Percentiles rank a stretch among this genome's conserved stretches.
phyloP scores from a whole-genome alignment of 2,888 invertebrate genomes.

The Heliconius sara region DNA sequence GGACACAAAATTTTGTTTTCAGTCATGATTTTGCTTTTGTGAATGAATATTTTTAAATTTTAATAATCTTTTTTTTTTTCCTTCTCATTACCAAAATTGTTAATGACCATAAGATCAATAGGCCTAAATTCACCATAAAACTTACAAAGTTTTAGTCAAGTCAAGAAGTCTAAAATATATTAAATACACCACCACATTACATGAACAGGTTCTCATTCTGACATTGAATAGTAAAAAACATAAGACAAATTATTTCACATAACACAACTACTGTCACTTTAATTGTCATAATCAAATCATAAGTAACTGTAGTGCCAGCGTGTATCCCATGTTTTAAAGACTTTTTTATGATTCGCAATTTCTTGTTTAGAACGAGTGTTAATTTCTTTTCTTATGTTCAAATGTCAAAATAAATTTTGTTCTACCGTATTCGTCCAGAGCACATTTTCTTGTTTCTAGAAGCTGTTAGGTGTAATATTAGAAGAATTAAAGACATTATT shows the following conservation, averaged over 20 bases:
- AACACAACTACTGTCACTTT: constrained; percentile 20
- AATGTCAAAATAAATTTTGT: background rate
- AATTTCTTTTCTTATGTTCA: background rate
- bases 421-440: background rate
- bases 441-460: too few species aligned
- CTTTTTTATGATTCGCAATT: background rate
- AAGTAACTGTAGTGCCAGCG: constrained; percentile 16
- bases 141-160: background rate
- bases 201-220: background rate
- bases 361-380: constrained; percentile 1
- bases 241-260: constrained; percentile 10
- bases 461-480: background rate
- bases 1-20: too few species aligned
- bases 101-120: too few species aligned
- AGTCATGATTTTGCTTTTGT: background rate
- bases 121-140: too few species aligned
- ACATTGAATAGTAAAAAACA: background rate
- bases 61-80: background rate
- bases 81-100: too few species aligned
- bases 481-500: background rate
- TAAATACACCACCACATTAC: constrained; percentile 4
- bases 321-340: background rate
- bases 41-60: background rate
- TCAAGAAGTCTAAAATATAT: background rate
- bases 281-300: constrained; percentile 23